Evolutionary conservation across 2,888 invertebrate species (phyloP).

Genomic region (Sialis lutaria): DNA sequence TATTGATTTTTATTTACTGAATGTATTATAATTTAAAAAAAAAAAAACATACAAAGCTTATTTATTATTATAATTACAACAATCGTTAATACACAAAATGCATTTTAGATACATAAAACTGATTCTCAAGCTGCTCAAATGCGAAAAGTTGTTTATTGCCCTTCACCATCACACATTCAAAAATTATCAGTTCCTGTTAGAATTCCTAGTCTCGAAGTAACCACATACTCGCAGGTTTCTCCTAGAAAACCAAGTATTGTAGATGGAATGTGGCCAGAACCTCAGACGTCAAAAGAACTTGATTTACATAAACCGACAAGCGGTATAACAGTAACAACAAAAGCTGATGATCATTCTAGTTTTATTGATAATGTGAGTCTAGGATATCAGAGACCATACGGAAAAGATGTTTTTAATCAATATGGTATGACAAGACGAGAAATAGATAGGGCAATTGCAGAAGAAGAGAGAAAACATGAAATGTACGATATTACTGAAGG

Average conservation of each 20-base stretch:
- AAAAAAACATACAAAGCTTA: too few relatives aligned
- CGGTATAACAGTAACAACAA: constrained; percentile 20
- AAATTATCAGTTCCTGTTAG: background rate
- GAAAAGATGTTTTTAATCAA: background rate
- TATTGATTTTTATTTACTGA: too few relatives aligned
- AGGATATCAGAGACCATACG: constrained; percentile 2
- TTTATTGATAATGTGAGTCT: background rate
- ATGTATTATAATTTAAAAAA: too few relatives aligned
- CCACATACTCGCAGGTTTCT: background rate
- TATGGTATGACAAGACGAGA: background rate
- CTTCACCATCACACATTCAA: background rate
- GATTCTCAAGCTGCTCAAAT: too few relatives aligned
- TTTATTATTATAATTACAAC: too few relatives aligned
- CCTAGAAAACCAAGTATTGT: constrained; percentile 1
- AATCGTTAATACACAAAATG: too few relatives aligned
- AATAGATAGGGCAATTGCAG: constrained; percentile 1
- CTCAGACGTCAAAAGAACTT: constrained; percentile 16
- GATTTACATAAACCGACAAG: constrained; percentile 20
- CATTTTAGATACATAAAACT: too few relatives aligned
- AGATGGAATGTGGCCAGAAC: constrained; percentile 15
- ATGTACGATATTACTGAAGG: background rate
- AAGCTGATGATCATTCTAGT: background rate
- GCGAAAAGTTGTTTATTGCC: background rate
- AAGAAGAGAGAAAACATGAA: background rate
- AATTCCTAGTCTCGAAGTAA: background rate